Evolutionary conservation across 2,888 invertebrate genomes (phyloP), one percentile per base, ranked within the genome.

Genomic region (Eupithecia abbreviata): DNA sequence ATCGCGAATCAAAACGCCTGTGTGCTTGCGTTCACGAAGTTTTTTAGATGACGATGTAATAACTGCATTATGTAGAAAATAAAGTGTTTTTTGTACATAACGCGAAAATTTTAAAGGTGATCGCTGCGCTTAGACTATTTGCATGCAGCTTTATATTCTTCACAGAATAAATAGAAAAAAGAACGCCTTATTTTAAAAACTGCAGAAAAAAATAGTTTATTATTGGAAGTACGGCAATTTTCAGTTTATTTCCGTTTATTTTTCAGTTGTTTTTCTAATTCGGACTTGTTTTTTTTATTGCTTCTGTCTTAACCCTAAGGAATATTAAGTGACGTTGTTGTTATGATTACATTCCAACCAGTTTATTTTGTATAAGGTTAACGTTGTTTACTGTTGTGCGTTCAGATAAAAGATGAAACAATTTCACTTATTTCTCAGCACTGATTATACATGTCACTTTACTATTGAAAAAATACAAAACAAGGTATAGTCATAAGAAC

Each of bases 401-500:
- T 58, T 58, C 10, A 9, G 18, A 18, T 18, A 58, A 1, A 58
- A 18, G 58, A 18, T 10, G 55, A 58, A 58, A 0, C 3, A 3
- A 3, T 3, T 18, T 18, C 18, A 18, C 18, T 58, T 66, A 13
- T 66, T n/a, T 65, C 42, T 13, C 4, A 66, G 41, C 65, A 66
- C 6, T 66, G 13, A 13, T 42, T 65, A 12, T 12, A 15, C 12
- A 41, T 65, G 41, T 18, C 58, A 18, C 58, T 2, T 41, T 13
- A 6, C 13, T 5, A 41, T 13, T 65, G 4, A 41, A 41, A 41
- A 43, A 68, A 68, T 68, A 47, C 45, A 47, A 51, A 77, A 65
- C 9, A 42, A 10, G n/a, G 1, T 67, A 76, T 70, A 66, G 58
- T 76, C 78, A 76, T 76, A 55, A 58, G 55, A 78, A 72, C 58